Conservation (phyloP, 2,113 vertebrate genomes). For the Cynocephalus volans region DNA sequence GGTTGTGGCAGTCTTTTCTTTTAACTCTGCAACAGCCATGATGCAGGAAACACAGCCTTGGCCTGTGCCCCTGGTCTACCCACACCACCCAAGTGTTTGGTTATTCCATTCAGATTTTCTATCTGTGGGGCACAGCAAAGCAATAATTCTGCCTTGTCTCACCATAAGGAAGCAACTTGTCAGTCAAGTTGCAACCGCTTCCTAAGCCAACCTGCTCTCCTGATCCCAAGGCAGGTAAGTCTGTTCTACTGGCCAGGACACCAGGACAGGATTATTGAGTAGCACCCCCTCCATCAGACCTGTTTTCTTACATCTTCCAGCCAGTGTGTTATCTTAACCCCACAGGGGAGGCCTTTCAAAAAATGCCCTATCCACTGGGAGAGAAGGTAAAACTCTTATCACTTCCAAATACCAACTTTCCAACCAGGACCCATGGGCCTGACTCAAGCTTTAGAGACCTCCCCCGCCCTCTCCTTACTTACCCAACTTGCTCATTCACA, state of each 20-base stretch:
- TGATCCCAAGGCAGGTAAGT: neutral
- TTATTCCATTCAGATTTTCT: neutral
- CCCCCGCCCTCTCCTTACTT: neutral
- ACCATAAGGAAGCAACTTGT: neutral
- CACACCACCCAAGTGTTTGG: neutral
- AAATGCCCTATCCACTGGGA: neutral
- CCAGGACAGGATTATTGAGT: neutral
- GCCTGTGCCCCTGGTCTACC: no score
- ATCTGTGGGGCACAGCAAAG: neutral
- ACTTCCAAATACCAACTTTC: neutral
- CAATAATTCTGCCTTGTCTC: neutral
- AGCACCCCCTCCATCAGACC: neutral
- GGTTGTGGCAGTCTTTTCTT: neutral
- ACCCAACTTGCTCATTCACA: neutral
- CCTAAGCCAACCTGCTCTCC: neutral
- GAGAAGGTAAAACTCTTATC: neutral
- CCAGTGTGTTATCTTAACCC: neutral
- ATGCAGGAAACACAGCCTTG: neutral
- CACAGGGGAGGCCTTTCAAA: neutral
- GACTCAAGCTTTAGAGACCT: neutral
- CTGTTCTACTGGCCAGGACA: neutral
- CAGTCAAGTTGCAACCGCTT: neutral
- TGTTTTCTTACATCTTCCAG: neutral
- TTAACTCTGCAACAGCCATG: neutral
- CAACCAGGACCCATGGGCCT: neutral